phyloP scores from a whole-genome alignment of 2,113 vertebrate genomes.

The Pimephales promelas region DNA sequence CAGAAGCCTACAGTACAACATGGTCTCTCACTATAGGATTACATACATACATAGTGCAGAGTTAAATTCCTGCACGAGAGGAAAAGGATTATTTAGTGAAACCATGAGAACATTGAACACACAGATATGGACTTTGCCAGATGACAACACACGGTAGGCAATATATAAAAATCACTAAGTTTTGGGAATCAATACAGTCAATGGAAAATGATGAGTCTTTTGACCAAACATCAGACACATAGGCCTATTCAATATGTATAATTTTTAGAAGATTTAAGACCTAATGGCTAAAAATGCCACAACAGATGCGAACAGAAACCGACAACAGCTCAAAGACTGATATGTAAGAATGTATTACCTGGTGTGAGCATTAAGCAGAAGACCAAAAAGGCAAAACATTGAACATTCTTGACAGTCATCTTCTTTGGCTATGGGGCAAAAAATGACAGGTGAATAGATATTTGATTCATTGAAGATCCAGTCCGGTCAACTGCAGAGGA shows the following conservation, averaged over 20 bases:
- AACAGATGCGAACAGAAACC: not conserved
- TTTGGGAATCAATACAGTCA: not conserved
- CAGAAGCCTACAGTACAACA: not conserved
- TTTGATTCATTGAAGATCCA: not conserved
- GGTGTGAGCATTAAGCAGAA: constrained; percentile 59
- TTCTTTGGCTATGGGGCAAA: not conserved
- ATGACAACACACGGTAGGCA: not conserved
- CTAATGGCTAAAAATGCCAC: not conserved
- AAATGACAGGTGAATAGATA: not conserved
- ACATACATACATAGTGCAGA: not conserved
- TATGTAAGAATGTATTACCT: constrained; percentile 56
- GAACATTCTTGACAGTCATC: constrained; percentile 61
- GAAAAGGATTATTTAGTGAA: not conserved
- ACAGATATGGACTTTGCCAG: not conserved
- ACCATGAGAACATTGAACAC: not conserved
- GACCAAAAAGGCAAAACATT: constrained; percentile 53
- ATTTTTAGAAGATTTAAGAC: not conserved
- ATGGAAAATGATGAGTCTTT: not conserved
- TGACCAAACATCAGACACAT: not conserved
- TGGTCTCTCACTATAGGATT: not conserved
- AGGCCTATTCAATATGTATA: no score
- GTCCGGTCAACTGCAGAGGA: not conserved
- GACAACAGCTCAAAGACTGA: not conserved
- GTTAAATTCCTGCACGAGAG: not conserved
- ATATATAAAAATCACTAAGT: not conserved